Base-by-base conservation (phyloP, 2,113 vertebrate genomes). In the Mixornis gularis region DNA sequence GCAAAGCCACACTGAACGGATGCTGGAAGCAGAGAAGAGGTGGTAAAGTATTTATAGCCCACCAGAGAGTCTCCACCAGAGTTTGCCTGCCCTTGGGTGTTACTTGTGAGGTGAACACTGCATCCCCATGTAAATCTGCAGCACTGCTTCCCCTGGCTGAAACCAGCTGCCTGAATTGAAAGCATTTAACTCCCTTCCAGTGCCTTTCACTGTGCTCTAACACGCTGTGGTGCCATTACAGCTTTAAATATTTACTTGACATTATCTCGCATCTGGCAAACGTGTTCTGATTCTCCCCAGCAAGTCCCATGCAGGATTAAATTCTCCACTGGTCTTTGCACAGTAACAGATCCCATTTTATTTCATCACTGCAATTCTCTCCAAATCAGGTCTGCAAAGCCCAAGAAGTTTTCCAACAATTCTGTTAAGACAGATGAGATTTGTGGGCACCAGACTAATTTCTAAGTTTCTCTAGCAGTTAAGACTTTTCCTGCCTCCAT, bases 201-300 rank as follows among this genome's bases (percentile, higher is more conserved):
- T 1, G 1, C n/a, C 41, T 65, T 71, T 69, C 84, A 22, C 55
- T 44, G 27, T 72, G 71, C 64, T 63, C 63, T 32, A 55, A 48
- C 55, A 55, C 8, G 7, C 72, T 55, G 71, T 21, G 79, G 15
- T 81, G 90, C 3, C 1, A 95, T 41, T 36, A 52, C 58, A 74
- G 83, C 62, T 88, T 86, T 93, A 84, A 93, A 90, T 90, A 92
- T 92, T 96, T 93, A 90, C 88, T 48, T 88, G 69, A 71, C 62
- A 32, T 77, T 92, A 90, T 62, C 88, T 56, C 63, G 64, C 82
- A 80, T 70, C 85, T 80, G 65, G 60, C 64, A 88, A 85, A 84
- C 2, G 41, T 17, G 30, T 74, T 56, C 69, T 41, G 77, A 86
- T 89, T 12, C 64, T 74, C 69, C 56, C 44, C 32, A 78, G 72